phyloP scores from a whole-genome alignment of 2,797 vertebrate genomes.

The Oreochromis mossambicus region DNA sequence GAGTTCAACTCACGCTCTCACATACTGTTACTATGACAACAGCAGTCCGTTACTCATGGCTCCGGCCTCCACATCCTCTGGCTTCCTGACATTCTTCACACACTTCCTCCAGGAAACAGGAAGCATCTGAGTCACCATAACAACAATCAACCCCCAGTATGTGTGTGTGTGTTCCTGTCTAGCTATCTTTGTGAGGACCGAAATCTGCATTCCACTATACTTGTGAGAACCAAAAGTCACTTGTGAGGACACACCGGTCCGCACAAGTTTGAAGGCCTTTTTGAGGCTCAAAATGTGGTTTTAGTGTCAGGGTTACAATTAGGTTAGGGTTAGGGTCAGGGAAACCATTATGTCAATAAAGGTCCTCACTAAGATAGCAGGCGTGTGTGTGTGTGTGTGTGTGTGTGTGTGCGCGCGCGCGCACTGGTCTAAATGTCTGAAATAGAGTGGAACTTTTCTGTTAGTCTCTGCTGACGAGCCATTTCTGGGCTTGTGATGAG shows the following conservation, averaged over 20 bases:
- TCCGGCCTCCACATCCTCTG: neutral
- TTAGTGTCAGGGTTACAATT: too few species aligned
- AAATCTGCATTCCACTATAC: too few species aligned
- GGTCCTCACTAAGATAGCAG: too few species aligned
- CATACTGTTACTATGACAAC: slow-evolving; percentile 7
- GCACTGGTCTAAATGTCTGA: neutral
- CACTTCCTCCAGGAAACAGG: slow-evolving; percentile 74
- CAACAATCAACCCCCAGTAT: slow-evolving; percentile 16
- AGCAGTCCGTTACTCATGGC: neutral
- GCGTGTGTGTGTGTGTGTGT: neutral
- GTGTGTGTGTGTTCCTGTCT: too few species aligned
- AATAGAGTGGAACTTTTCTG: neutral
- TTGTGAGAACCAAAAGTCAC: too few species aligned
- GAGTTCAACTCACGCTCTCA: neutral
- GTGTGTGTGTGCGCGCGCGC: fast-evolving
- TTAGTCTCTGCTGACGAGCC: neutral
- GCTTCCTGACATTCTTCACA: slow-evolving; percentile 73
- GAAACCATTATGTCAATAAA: too few species aligned
- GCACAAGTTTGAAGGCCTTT: too few species aligned
- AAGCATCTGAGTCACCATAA: slow-evolving; percentile 72
- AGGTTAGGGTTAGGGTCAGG: too few species aligned
- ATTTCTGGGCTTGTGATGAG: neutral
- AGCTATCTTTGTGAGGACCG: too few species aligned
- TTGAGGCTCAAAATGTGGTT: too few species aligned
- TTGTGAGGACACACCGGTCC: too few species aligned